Evolutionary conservation across 1,140 invertebrate species (phyloP), one percentile per base, ranked within the genome.

Genomic region (Scylla paramamosain): DNA sequence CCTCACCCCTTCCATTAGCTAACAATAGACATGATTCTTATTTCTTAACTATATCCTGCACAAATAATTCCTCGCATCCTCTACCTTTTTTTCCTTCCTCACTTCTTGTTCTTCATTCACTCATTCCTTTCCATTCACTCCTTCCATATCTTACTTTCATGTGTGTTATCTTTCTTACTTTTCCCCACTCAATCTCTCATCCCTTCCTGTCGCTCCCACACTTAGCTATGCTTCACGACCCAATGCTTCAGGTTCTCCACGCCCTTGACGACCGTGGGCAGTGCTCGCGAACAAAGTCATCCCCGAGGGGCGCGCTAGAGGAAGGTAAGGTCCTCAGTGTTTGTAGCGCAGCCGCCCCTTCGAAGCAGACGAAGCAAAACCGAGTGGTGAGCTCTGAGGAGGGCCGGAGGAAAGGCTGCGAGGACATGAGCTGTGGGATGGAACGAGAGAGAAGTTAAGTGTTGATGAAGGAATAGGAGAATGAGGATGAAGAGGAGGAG

Each of bases 341-440:
- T 31, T 39, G 28, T 2, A 96, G 92, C 16, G 89, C 93, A 4
- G 32, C 31, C 16, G 95, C 48, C 4, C 96, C 96, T 12, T 95
- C 95, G 89, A 95, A 96, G 28, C 96, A 96, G 10, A 96, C 93
- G 90, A 95, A 95, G 45, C 96, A 96, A 48, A 96, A 94, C 7
- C 95, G 94, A 20, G 92, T 92, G 12, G 90, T 92, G 20, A 96
- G 91, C 45, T 96, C 94, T 6, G 92, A 82, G 0, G 67, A 29
- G 28, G 96, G 95, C n/a, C 95, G 90, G 32, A 96, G 95, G 94
- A 96, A 96, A 16, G 89, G 83, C 16, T 67, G 31, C 31, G 93
- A 39, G 39, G 94, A 87, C 96, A 96, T 96, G 32, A 96, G n/a
- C 96, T 96, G 96, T 20, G 10, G 10, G 52, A 59, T 20, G 31